Evolutionary conservation across 2,113 vertebrate genomes (phyloP), one percentile per base, ranked within the genome.

Genomic region (Barbus barbus): DNA sequence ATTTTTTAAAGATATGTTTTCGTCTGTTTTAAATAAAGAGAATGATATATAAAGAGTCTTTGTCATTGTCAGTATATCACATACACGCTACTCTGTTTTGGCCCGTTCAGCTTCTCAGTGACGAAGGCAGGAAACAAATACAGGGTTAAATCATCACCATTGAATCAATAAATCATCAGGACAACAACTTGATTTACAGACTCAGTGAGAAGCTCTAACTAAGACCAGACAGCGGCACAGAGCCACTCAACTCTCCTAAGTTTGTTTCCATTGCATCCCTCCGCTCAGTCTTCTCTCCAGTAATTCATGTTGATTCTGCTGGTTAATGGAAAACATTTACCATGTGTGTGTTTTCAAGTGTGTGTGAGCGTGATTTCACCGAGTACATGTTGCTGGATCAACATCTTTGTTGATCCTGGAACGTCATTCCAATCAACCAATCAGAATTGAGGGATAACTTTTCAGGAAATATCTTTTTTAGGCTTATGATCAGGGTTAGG

Each of bases 91-190:
- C 18, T 11, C 74, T 41, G 69, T 24, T 73, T 26, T 44, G 69
- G 38, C 38, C 8, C 3, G 0, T 75, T 74, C 13, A 16, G 1
- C 65, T 5, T 69, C 33, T n/a, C 33, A n/a, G 73, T 75, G 24
- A 20, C 0, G 18, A 77, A 31, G 8, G 6, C 41, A 12, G 46
- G 16, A 75, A 75, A 46, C n/a, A 41, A 63, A 58, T 63, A 61
- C 41, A 8, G 36, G 77, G 22, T 61, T 61, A 60, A 83, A 76
- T 12, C 9, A 9, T n/a, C 38, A n/a, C 28, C 24, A 83, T 4
- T 20, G 73, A 77, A 33, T 83, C 58, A 36, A 12, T 84, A 53
- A 79, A 46, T 79, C 51, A 73, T 84, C 60, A 38, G 26, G 74
- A 67, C 22, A 24, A 51, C 14, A 9, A 12, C 38, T 31, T 58